These are phyloP conservation scores for Scaptomyza pallida DNA, from an alignment of 1,140 invertebrate species.

Conservation along the genomic window DNA sequence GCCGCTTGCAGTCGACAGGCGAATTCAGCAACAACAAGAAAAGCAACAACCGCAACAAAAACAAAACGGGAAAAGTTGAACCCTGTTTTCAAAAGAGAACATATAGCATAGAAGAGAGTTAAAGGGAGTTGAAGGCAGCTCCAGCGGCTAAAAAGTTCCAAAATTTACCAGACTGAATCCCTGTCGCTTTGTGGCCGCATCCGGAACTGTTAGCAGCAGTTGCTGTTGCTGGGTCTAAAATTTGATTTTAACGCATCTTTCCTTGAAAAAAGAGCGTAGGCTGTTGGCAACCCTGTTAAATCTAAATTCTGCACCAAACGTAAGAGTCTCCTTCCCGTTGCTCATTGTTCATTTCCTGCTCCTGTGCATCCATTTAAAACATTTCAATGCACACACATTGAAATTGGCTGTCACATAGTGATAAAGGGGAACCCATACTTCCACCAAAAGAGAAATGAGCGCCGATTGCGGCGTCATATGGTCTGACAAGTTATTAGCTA, in stretches of 20 bases:
- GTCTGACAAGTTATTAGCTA: constrained; percentile 61
- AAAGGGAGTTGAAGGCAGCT: constrained; percentile 6
- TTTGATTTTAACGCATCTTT: constrained; percentile 72
- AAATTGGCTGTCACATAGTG: constrained; percentile 53
- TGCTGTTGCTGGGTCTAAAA: constrained; percentile 38
- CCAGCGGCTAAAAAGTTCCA: constrained; percentile 60
- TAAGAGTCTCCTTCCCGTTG: constrained; percentile 19
- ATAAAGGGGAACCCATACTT: neutral
- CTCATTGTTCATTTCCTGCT: constrained; percentile 2
- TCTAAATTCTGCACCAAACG: constrained; percentile 24
- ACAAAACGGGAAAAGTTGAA: constrained; percentile 71
- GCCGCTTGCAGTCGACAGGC: constrained; percentile 44
- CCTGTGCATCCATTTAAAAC: constrained; percentile 14
- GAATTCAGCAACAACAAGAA: constrained; percentile 25
- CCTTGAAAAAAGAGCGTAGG: constrained; percentile 14
- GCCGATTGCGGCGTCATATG: constrained; percentile 39
- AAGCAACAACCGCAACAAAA: constrained; percentile 60
- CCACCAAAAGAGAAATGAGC: constrained; percentile 42
- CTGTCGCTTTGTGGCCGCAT: constrained; percentile 30
- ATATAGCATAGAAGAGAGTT: neutral
- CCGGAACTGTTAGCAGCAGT: constrained; percentile 64
- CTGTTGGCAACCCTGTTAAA: constrained; percentile 37
- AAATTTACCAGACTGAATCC: constrained; percentile 62
- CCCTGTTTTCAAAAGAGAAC: neutral
- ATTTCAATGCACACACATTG: constrained; percentile 55